Evolutionary conservation across 2,113 vertebrate species (phyloP).

Genomic region (Dromaius novaehollandiae): DNA sequence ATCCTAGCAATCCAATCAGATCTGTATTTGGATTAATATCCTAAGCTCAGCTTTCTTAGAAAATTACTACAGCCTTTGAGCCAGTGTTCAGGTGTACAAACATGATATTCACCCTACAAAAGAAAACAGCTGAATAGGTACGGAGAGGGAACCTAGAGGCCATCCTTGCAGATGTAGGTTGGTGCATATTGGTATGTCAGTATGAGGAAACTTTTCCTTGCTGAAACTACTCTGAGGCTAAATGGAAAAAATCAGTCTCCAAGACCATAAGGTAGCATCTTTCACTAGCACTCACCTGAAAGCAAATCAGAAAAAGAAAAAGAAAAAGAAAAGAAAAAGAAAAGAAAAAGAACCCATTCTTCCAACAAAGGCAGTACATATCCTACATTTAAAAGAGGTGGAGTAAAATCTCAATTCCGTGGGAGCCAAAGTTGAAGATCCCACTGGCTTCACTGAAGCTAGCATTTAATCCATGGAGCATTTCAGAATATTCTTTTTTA

Average conservation of each 20-base stretch:
- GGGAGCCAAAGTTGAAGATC: neutral
- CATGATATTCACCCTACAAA: accelerated
- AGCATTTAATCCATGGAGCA: neutral
- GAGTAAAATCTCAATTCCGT: neutral
- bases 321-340: too few relatives aligned
- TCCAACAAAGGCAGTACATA: neutral
- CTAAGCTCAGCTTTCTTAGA: neutral
- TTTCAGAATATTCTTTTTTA: neutral
- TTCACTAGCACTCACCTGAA: neutral
- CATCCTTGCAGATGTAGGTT: neutral
- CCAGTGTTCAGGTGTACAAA: neutral
- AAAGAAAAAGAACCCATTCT: neutral
- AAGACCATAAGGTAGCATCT: neutral
- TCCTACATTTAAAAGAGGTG: neutral
- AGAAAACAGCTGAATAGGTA: neutral
- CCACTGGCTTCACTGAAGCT: neutral
- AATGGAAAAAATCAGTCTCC: neutral
- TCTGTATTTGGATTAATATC: neutral
- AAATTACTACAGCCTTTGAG: neutral
- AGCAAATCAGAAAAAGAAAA: neutral
- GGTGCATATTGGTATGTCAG: neutral
- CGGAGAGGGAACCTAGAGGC: neutral
- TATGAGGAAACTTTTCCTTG: neutral
- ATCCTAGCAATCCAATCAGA: neutral
- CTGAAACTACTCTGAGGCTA: neutral